Evolutionary conservation across 1,140 invertebrate species (phyloP).

Genomic region (Dendrolimus kikuchii): DNA sequence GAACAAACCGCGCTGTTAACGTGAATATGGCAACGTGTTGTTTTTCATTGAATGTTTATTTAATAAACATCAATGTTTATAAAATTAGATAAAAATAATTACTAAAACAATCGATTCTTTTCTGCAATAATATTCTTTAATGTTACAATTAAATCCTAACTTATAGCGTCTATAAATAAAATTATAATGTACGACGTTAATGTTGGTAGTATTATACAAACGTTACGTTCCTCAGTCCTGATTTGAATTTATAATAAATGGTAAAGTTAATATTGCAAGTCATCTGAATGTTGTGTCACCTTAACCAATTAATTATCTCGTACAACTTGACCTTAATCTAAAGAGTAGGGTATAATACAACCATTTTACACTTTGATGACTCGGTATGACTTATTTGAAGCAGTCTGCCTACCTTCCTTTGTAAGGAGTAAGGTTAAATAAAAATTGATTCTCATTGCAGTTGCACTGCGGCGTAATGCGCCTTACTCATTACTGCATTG

Average conservation of each 20-base stretch:
- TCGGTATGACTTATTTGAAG: constrained; percentile 13
- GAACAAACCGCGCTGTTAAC: too few relatives aligned
- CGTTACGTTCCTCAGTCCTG: constrained; percentile 4
- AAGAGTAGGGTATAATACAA: constrained; percentile 16
- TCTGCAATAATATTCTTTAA: constrained; percentile 12
- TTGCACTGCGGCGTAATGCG: constrained; percentile 29
- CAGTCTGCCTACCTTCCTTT: constrained; percentile 7
- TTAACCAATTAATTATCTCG: constrained; percentile 13
- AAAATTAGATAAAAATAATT: too few relatives aligned
- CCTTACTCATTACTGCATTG: constrained; percentile 31
- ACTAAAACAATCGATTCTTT: too few relatives aligned
- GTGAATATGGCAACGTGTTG: too few relatives aligned
- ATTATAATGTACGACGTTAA: too few relatives aligned
- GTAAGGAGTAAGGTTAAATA: constrained; percentile 7
- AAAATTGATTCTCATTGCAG: constrained; percentile 10
- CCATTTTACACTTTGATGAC: constrained; percentile 14
- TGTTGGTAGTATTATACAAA: constrained; percentile 2
- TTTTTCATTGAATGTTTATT: too few relatives aligned
- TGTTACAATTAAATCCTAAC: constrained; percentile 14
- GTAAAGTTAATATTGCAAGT: constrained; percentile 11
- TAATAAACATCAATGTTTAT: too few relatives aligned
- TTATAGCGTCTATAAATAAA: too few relatives aligned
- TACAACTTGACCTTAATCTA: constrained; percentile 20
- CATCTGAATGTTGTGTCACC: constrained; percentile 13
- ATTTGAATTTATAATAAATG: constrained; percentile 21